A percentile compares a stretch with the other conserved stretches of the same genome.
Conservation (phyloP, 2,797 vertebrate genomes). For the Taenioides sp. region DNA sequence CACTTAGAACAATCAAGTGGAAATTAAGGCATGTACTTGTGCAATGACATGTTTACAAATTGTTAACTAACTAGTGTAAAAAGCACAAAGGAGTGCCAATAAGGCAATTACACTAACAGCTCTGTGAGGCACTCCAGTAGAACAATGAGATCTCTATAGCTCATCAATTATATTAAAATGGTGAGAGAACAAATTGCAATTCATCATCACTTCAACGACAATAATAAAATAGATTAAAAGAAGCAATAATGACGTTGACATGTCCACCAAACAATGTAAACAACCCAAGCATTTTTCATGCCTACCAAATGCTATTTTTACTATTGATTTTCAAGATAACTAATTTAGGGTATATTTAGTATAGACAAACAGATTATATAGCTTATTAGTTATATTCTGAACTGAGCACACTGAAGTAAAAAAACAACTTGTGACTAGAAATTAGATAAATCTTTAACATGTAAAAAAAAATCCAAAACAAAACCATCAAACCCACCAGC, state of each 20-base stretch:
- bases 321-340: background rate
- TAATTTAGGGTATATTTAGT: too few species aligned
- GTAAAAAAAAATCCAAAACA: background rate
- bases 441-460: background rate
- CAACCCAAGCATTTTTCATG: background rate
- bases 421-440: background rate
- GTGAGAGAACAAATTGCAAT: too few species aligned
- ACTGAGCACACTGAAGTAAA: too few species aligned
- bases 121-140: background rate
- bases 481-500: constrained; percentile 2
- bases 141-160: background rate
- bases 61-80: background rate
- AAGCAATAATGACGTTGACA: background rate
- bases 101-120: background rate
- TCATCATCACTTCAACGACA: too few species aligned
- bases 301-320: background rate
- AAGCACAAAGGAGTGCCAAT: background rate
- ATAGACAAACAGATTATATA: too few species aligned
- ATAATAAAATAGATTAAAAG: too few species aligned
- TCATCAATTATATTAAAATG: background rate
- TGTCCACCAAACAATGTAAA: background rate
- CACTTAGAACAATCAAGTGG: too few species aligned
- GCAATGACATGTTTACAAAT: background rate
- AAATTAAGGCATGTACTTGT: background rate
- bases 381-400: too few species aligned